These are phyloP conservation scores for Hydrotaea diabolus DNA, from an alignment of 2,888 invertebrate genomes.

Conservation along the genomic window DNA sequence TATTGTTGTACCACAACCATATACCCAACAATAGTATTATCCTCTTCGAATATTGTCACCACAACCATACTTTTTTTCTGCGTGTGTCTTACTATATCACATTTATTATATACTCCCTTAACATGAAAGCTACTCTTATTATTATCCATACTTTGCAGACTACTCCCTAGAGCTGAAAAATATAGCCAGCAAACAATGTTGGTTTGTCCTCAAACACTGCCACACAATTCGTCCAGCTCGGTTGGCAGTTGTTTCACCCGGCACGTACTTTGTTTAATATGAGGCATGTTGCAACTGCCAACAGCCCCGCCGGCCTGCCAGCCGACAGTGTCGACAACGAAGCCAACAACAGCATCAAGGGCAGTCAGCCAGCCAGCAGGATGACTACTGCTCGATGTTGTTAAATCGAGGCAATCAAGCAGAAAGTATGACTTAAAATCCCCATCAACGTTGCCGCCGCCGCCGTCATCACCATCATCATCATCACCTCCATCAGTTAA, in stretches of 20 bases:
- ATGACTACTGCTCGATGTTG: too few species aligned
- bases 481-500: neutral
- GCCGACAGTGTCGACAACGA: conserved; percentile 8
- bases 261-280: conserved; percentile 53
- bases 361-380: too few species aligned
- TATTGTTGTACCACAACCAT: too few species aligned
- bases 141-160: neutral
- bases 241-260: conserved; percentile 48
- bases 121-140: too few species aligned
- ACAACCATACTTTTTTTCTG: too few species aligned
- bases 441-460: neutral
- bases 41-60: too few species aligned
- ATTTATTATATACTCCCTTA: too few species aligned
- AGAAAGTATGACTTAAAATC: conserved; percentile 39
- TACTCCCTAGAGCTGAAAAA: neutral
- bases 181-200: neutral
- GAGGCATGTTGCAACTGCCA: conserved; percentile 48
- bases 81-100: too few species aligned
- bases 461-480: neutral
- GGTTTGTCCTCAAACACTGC: neutral
- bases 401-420: conserved; percentile 43
- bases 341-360: too few species aligned
- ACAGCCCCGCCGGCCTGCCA: too few species aligned
- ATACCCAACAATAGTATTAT: too few species aligned
- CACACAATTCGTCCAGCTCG: conserved; percentile 24